Percentiles rank a stretch among this genome's conserved stretches.
phyloP scores from a whole-genome alignment of 2,888 invertebrate species.

The Cactoblastis cactorum region DNA sequence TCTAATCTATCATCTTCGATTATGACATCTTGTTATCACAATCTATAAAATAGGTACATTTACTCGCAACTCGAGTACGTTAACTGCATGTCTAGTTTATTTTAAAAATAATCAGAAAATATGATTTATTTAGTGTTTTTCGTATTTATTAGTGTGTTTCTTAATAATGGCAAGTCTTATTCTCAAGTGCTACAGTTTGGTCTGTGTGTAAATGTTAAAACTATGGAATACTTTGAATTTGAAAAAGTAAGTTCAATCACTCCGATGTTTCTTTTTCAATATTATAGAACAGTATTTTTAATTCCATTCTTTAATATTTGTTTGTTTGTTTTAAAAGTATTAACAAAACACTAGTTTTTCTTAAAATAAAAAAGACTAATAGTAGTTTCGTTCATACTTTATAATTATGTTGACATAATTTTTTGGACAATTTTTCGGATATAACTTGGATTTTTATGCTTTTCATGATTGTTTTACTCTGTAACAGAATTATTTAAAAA shows the following conservation, averaged over 20 bases:
- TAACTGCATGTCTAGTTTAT: background rate
- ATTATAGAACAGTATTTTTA: too few species aligned
- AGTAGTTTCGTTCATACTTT: too few species aligned
- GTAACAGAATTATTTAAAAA: too few species aligned
- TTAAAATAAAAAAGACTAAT: too few species aligned
- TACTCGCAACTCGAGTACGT: background rate
- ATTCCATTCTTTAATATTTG: too few species aligned
- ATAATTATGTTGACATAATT: too few species aligned
- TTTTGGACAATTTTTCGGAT: too few species aligned
- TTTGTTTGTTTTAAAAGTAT: too few species aligned
- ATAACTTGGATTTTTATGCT: too few species aligned
- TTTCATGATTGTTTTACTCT: too few species aligned
- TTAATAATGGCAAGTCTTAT: slow-evolving; percentile 21
- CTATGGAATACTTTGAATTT: slow-evolving; percentile 59
- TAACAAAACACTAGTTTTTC: too few species aligned
- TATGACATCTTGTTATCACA: slow-evolving; percentile 1
- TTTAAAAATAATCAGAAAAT: slow-evolving; percentile 16
- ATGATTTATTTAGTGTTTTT: slow-evolving; percentile 31
- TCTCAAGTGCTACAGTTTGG: slow-evolving; percentile 60
- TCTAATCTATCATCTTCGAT: background rate
- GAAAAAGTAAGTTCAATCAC: slow-evolving; percentile 47
- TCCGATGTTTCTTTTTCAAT: background rate
- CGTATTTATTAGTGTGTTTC: slow-evolving; percentile 24
- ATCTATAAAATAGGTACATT: background rate
- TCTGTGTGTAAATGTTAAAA: slow-evolving; percentile 43